Conservation (phyloP, 2,888 invertebrate genomes). For the Halictus ligatus region DNA sequence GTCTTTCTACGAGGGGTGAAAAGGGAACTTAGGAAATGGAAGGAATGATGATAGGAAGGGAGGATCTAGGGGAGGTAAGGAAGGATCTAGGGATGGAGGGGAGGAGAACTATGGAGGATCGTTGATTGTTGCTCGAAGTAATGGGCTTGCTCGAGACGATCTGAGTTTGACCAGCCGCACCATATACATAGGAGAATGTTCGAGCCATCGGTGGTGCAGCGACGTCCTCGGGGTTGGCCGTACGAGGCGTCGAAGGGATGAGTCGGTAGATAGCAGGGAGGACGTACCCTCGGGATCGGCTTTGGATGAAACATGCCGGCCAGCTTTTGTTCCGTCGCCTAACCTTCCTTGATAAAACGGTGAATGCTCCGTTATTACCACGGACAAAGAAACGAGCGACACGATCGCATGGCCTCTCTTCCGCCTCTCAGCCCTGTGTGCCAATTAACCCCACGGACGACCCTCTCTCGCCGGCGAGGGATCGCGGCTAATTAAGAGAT, state of each 20-base stretch:
- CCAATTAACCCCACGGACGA: conserved; percentile 7
- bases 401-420: conserved; percentile 2
- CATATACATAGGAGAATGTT: neutral
- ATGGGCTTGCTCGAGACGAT: neutral
- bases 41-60: neutral
- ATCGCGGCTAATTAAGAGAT: neutral
- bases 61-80: neutral
- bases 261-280: conserved; percentile 34
- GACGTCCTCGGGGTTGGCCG: neutral
- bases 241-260: conserved; percentile 26
- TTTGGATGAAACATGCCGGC: conserved; percentile 36
- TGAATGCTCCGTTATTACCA: conserved; percentile 48
- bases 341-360: conserved; percentile 43
- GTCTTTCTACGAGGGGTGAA: neutral
- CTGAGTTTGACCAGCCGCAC: neutral
- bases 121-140: neutral
- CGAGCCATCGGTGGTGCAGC: neutral
- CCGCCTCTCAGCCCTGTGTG: neutral
- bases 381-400: conserved; percentile 33
- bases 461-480: neutral
- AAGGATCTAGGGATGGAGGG: neutral
- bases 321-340: conserved; percentile 54
- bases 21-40: neutral
- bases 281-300: conserved; percentile 48
- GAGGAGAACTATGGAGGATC: neutral